Conservation (phyloP, 2,113 vertebrate genomes). For the Chelonoidis abingdonii region DNA sequence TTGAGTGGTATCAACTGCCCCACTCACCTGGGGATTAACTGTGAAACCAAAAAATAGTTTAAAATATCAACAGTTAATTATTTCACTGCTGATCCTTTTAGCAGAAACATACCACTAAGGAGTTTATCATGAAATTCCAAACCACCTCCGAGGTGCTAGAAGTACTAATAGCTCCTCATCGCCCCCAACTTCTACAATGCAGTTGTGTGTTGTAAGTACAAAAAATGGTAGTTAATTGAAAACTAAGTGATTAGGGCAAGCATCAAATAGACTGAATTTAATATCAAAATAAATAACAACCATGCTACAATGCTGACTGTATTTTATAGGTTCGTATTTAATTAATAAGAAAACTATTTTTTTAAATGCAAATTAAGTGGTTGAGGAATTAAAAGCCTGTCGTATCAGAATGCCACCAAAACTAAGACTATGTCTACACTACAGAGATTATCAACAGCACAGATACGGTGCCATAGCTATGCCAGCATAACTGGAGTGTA, state of each 20-base stretch:
- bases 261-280: neutral
- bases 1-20: neutral
- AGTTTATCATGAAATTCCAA: neutral
- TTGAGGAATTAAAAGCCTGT: neutral
- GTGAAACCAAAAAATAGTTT: neutral
- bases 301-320: neutral
- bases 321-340: neutral
- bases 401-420: neutral
- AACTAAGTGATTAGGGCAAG: neutral
- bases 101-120: neutral
- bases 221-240: neutral
- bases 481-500: neutral
- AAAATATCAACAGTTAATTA: neutral
- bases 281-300: neutral
- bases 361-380: fast-evolving
- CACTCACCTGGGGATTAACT: neutral
- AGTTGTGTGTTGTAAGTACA: neutral
- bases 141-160: neutral
- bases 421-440: too few species aligned
- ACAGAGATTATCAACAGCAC: neutral
- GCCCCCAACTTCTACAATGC: neutral
- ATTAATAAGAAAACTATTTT: neutral
- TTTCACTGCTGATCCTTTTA: neutral
- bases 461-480: neutral
- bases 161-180: neutral